Evolutionary conservation across 2,888 invertebrate genomes (phyloP).

Genomic region (Camponotus fellah): DNA sequence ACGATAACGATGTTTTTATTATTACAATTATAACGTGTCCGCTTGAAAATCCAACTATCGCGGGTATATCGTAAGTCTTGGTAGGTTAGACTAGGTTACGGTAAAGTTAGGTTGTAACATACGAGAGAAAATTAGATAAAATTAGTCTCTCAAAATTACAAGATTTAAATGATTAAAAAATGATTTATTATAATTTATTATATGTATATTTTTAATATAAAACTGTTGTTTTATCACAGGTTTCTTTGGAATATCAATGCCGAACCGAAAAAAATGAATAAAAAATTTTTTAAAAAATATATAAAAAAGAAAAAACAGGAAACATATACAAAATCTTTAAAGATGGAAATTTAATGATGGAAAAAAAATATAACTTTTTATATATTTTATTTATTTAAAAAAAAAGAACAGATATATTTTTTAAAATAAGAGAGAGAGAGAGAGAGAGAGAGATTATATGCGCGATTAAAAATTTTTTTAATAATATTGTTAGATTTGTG

Average conservation of each 20-base stretch:
- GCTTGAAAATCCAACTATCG: background rate
- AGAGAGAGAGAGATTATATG: background rate
- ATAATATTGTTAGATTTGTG: background rate
- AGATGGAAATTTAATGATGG: background rate
- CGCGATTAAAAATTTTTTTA: background rate
- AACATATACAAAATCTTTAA: background rate
- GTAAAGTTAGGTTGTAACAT: background rate
- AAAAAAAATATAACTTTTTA: background rate
- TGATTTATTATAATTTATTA: background rate
- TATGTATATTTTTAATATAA: background rate
- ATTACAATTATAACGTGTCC: background rate
- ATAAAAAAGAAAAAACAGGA: background rate
- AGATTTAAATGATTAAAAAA: background rate
- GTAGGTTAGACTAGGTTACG: background rate
- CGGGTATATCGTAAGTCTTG: background rate
- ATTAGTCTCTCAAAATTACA: background rate
- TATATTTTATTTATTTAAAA: background rate
- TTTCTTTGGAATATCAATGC: background rate
- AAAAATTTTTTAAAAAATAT: background rate
- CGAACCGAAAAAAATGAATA: background rate
- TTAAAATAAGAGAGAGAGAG: background rate
- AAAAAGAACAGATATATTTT: background rate
- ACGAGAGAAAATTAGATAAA: background rate
- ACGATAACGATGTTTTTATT: background rate
- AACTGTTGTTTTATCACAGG: background rate